A percentile compares a stretch with the other conserved stretches of the same genome.
Evolutionary conservation across 2,113 vertebrate genomes (phyloP).

Genomic region (Centrocercus urophasianus): DNA sequence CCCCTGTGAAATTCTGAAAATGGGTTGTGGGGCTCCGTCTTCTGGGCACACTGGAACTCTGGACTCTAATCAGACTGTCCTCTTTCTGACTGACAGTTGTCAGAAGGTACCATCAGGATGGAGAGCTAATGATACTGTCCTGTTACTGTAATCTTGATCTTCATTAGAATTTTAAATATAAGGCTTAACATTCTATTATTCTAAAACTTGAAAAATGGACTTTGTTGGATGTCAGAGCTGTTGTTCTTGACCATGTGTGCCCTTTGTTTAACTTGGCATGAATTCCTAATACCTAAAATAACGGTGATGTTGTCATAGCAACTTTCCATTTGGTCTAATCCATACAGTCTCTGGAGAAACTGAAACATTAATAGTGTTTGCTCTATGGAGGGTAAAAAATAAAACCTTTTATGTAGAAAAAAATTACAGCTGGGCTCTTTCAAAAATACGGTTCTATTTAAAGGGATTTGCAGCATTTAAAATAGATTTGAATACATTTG

Average conservation of each 20-base stretch:
- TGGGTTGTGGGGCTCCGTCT: neutral
- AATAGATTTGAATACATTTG: constrained; percentile 47
- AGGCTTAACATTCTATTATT: constrained; percentile 42
- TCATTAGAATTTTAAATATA: constrained; percentile 40
- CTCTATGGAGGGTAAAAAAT: constrained; percentile 71
- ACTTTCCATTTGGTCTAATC: constrained; percentile 79
- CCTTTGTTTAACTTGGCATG: constrained; percentile 73
- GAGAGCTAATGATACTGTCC: neutral
- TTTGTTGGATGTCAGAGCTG: constrained; percentile 55
- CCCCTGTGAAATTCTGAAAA: neutral
- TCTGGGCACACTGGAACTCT: neutral
- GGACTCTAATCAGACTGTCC: neutral
- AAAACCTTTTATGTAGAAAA: constrained; percentile 67
- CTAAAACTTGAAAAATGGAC: constrained; percentile 47
- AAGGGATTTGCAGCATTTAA: constrained; percentile 64
- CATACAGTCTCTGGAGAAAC: constrained; percentile 76
- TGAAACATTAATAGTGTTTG: constrained; percentile 80
- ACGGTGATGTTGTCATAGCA: constrained; percentile 80
- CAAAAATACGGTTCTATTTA: constrained; percentile 72
- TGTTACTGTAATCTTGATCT: constrained; percentile 31
- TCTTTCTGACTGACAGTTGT: neutral
- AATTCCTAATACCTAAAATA: constrained; percentile 81
- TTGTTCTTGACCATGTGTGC: constrained; percentile 59
- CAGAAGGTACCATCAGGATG: neutral
- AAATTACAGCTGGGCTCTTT: constrained; percentile 54